Conservation (phyloP, 1,140 invertebrate genomes). For the Drosophila tristis region DNA sequence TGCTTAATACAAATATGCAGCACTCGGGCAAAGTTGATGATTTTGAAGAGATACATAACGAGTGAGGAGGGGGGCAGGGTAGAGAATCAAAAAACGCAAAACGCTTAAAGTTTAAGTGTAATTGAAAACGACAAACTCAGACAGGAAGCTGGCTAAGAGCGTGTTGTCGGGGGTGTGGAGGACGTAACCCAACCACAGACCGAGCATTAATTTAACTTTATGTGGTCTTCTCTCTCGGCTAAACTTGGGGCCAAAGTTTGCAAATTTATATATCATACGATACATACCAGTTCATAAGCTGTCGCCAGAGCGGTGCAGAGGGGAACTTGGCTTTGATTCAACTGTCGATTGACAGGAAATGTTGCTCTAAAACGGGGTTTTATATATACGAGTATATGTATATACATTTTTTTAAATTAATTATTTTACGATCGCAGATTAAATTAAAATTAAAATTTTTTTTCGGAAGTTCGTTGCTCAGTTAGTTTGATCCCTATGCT, state of each 20-base stretch:
- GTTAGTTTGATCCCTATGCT: background rate
- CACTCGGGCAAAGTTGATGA: slow-evolving; percentile 46
- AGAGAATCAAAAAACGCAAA: slow-evolving; percentile 32
- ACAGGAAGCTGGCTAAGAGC: background rate
- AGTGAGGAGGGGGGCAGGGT: background rate
- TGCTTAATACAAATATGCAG: slow-evolving; percentile 71
- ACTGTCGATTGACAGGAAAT: too few species aligned
- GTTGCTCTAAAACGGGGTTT: too few species aligned
- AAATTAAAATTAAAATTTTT: background rate
- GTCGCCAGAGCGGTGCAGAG: background rate
- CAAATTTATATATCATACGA: slow-evolving; percentile 23
- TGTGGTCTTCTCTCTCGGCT: slow-evolving; percentile 49
- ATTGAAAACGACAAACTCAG: slow-evolving; percentile 63
- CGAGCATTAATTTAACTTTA: slow-evolving; percentile 65
- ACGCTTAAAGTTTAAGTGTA: slow-evolving; percentile 68
- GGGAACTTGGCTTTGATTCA: too few species aligned
- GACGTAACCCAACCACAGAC: slow-evolving; percentile 25
- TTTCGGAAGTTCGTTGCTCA: background rate
- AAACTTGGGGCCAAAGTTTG: slow-evolving; percentile 52
- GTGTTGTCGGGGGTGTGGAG: slow-evolving; percentile 4
- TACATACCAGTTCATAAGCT: background rate
- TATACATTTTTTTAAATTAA: too few species aligned
- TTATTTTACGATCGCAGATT: background rate
- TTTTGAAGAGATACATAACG: slow-evolving; percentile 21
- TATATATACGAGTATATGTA: too few species aligned